A percentile compares a stretch with the other conserved stretches of the same genome.
These are phyloP conservation scores for Bucorvus abyssinicus DNA, from an alignment of 2,797 vertebrate species.

Conservation along the genomic window DNA sequence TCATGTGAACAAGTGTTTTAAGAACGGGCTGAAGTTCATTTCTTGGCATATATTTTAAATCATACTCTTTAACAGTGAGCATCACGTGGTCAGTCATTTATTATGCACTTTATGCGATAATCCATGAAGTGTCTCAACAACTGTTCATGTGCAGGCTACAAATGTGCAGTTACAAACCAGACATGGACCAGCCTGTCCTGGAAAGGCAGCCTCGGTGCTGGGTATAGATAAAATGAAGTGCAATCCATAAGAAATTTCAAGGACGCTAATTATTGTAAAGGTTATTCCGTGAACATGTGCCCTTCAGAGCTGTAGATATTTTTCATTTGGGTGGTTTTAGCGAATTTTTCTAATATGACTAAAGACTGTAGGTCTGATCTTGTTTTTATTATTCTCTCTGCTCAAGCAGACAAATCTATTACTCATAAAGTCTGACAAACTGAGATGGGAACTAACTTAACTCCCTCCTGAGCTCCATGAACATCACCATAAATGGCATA, in stretches of 20 bases:
- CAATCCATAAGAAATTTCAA: not conserved
- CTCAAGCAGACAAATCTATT: not conserved
- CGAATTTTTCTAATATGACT: not conserved
- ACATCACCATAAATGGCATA: slow-evolving; percentile 29
- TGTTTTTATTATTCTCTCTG: not conserved
- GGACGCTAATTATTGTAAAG: slow-evolving; percentile 14
- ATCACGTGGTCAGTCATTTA: not conserved
- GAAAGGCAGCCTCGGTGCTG: not conserved
- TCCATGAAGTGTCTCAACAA: not conserved
- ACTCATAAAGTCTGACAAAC: not conserved
- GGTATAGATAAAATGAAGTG: not conserved
- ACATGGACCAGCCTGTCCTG: slow-evolving; percentile 7
- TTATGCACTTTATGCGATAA: not conserved
- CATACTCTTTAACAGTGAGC: not conserved
- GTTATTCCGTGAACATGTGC: not conserved
- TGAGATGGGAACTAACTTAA: not conserved
- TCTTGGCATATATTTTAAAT: not conserved
- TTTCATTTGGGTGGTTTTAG: not conserved
- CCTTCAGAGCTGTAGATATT: not conserved
- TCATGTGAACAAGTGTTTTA: not conserved
- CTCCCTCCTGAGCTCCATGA: slow-evolving; percentile 17
- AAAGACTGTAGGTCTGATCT: not conserved
- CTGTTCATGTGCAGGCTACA: not conserved
- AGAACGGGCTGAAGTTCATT: not conserved
- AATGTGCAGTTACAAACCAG: not conserved